Base-by-base conservation (phyloP, 2,113 vertebrate species). In the Ammodytes dubius region DNA sequence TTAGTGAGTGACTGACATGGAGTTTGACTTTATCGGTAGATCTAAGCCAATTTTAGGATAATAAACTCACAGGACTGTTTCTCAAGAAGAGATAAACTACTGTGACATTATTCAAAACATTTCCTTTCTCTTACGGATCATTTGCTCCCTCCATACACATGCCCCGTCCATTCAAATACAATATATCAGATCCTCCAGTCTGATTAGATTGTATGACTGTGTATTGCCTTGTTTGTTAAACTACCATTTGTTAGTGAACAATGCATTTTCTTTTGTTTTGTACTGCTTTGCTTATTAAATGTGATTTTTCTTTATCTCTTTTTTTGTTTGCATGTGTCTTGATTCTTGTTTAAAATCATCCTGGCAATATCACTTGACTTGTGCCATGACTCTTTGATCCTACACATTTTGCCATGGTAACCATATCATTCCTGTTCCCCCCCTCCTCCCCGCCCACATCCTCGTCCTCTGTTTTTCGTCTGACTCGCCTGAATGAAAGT, bases 291-390 rank as follows among this genome's bases (percentile, higher is more conserved):
- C 82, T 77, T 46, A 78, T 89, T 35, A 68, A 87, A 88, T 77
- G 65, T 81, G 78, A 19, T 74, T 87, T 85, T 90, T 84, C 45
- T 84, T 89, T 86, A 64, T 83, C 73, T 96, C 94, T 96, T 94
- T 64, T 87, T 92, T 88, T 68, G 81, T 86, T 93, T 95, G 95
- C 95, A 93, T 94, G 92, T 87, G 74, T 89, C 77, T 91, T 87
- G 87, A 82, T 89, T 78, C 82, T 76, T 93, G 96, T 95, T 27
- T 63, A 91, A 94, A 93, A 94, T 88, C 96, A 97, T 94, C 95
- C 95, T 95, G 96, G 95, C 91, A 94, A 95, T 95, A 95, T 96
- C 95, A 96, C 96, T 93, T 96, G 96, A 97, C 96, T 96, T 97
- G 95, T 96, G 94, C 96, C 96, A 96, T 94, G 90, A 96, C 93